phyloP scores from a whole-genome alignment of 2,888 invertebrate species.

The Drosophila setosimentum region DNA sequence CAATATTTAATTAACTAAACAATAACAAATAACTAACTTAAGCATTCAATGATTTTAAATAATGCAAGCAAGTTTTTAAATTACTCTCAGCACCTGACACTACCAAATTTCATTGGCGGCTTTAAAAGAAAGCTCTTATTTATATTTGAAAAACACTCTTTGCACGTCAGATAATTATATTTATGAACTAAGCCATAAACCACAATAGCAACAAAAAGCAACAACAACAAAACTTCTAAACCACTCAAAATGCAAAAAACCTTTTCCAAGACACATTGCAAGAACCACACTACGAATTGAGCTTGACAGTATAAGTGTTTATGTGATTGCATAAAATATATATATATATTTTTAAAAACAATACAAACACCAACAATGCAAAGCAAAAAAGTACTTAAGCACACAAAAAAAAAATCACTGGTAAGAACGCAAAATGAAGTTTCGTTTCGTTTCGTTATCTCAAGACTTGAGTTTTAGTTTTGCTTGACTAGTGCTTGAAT shows the following conservation, averaged over 20 bases:
- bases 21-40: constrained; percentile 22
- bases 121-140: constrained; percentile 11
- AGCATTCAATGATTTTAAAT: constrained; percentile 21
- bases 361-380: constrained; percentile 45
- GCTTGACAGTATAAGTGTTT: constrained; percentile 59
- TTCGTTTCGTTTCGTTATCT: constrained; percentile 58
- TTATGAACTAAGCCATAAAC: constrained; percentile 18
- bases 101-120: not conserved
- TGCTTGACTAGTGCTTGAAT: constrained; percentile 23
- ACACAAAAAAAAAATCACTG: constrained; percentile 58
- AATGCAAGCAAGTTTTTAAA: constrained; percentile 32
- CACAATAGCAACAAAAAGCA: constrained; percentile 23
- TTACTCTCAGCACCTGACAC: constrained; percentile 34
- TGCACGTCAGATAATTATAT: constrained; percentile 47
- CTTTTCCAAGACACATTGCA: constrained; percentile 45
- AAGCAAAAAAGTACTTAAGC: constrained; percentile 38
- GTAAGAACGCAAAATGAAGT: constrained; percentile 75
- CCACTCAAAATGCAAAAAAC: constrained; percentile 26
- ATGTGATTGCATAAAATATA: constrained; percentile 37
- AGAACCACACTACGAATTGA: constrained; percentile 67
- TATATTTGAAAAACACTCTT: constrained; percentile 17
- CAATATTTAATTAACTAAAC: constrained; percentile 45
- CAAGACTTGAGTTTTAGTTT: constrained; percentile 23
- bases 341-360: constrained; percentile 31
- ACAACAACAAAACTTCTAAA: constrained; percentile 12